These are phyloP conservation scores for Psophia crepitans DNA, from an alignment of 2,113 vertebrate species.

Conservation along the genomic window DNA sequence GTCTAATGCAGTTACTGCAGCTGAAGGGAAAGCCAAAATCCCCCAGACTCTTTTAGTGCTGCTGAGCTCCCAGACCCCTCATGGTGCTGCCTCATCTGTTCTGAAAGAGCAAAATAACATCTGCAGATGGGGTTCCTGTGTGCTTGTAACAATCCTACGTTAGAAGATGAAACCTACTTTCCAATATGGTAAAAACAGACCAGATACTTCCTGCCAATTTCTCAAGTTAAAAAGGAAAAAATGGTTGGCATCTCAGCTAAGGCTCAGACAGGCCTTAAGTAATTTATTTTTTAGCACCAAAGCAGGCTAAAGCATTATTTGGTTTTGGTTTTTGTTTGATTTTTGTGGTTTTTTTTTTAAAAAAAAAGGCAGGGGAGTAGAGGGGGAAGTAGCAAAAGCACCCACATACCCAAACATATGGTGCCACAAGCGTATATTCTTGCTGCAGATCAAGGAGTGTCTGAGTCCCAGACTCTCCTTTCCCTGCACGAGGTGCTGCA, in stretches of 20 bases:
- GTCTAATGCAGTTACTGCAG: not conserved
- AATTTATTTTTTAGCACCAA: not conserved
- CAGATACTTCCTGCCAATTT: not conserved
- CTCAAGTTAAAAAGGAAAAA: not conserved
- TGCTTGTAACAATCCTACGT: not conserved
- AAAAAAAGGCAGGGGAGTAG: accelerated
- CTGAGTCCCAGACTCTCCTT: not conserved
- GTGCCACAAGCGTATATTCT: not conserved
- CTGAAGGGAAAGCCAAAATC: not conserved
- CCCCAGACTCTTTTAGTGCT: not conserved
- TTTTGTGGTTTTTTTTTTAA: no score
- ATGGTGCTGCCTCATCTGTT: not conserved
- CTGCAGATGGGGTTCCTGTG: not conserved
- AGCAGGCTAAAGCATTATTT: not conserved
- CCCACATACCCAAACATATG: not conserved
- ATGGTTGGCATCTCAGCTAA: not conserved
- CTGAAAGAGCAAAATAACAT: not conserved
- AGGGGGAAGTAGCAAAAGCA: not conserved
- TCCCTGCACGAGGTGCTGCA: not conserved
- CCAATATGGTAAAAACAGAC: not conserved
- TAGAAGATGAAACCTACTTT: not conserved
- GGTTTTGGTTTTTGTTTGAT: no score
- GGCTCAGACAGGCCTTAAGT: not conserved
- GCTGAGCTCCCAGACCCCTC: not conserved
- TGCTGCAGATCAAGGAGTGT: not conserved